A percentile compares a stretch with the other conserved stretches of the same genome.
phyloP scores from a whole-genome alignment of 2,888 invertebrate genomes.

The Scrobipalpa costella region DNA sequence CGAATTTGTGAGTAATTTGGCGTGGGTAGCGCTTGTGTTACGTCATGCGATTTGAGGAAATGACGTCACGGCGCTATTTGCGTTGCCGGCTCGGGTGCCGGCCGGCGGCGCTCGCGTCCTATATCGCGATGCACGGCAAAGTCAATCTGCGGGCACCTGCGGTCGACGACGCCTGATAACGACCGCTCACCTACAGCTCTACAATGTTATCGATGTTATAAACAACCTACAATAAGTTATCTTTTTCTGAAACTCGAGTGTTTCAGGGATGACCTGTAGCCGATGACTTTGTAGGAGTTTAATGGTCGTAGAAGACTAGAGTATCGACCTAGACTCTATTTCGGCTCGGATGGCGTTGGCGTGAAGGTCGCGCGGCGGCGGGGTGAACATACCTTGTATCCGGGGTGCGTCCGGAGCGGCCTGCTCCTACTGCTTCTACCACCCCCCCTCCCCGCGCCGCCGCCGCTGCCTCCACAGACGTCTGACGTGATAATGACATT shows the following conservation, averaged over 20 bases:
- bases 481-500: constrained; percentile 14
- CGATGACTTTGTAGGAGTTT: constrained; percentile 14
- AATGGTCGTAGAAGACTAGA: background rate
- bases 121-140: constrained; percentile 44
- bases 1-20: constrained; percentile 26
- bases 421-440: constrained; percentile 28
- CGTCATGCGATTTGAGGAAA: constrained; percentile 44
- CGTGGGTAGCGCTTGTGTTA: constrained; percentile 34
- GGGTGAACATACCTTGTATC: constrained; percentile 67
- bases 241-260: background rate
- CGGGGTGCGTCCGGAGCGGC: constrained; percentile 54
- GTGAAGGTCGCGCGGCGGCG: constrained; percentile 55
- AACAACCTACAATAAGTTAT: constrained; percentile 28
- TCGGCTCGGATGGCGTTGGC: constrained; percentile 59
- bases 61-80: constrained; percentile 47
- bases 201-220: constrained; percentile 34
- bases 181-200: constrained; percentile 47
- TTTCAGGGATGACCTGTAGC: background rate
- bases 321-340: constrained; percentile 47
- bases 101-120: constrained; percentile 34
- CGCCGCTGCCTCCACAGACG: background rate
- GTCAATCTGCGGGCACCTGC: constrained; percentile 50
- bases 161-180: constrained; percentile 47
- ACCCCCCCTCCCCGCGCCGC: constrained; percentile 5
- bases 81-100: constrained; percentile 33